Conservation (phyloP, 2,888 invertebrate genomes). For the Lithophane socia region DNA sequence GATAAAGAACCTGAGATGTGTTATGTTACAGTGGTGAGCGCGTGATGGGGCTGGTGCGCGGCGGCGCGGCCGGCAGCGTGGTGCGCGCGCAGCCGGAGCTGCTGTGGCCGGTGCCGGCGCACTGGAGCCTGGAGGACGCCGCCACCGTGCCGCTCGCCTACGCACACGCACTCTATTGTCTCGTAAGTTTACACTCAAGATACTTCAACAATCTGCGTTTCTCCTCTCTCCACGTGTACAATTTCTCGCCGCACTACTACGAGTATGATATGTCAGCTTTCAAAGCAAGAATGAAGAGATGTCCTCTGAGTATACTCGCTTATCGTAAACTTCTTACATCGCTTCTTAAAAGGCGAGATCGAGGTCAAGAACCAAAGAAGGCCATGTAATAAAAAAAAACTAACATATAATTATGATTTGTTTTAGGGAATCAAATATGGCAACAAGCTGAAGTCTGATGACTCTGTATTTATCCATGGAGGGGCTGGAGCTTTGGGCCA, state of each 20-base stretch:
- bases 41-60: slow-evolving; percentile 92
- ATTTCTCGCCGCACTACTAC: neutral
- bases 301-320: neutral
- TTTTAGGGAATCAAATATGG: slow-evolving; percentile 52
- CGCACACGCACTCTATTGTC: slow-evolving; percentile 86
- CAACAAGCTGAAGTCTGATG: no score
- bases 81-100: no score
- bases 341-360: neutral
- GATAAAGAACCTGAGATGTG: neutral
- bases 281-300: neutral
- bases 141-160: slow-evolving; percentile 95
- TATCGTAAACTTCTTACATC: neutral
- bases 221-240: neutral
- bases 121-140: slow-evolving; percentile 66
- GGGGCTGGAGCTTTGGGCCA: no score
- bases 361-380: neutral
- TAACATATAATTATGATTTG: neutral
- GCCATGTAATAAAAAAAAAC: neutral
- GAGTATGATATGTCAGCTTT: neutral
- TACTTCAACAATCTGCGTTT: neutral
- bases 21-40: slow-evolving; percentile 81
- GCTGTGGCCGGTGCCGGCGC: no score
- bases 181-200: slow-evolving; percentile 69
- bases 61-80: no score
- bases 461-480: no score